Evolutionary conservation across 2,888 invertebrate species (phyloP).

Genomic region (Tiliacea aurago): DNA sequence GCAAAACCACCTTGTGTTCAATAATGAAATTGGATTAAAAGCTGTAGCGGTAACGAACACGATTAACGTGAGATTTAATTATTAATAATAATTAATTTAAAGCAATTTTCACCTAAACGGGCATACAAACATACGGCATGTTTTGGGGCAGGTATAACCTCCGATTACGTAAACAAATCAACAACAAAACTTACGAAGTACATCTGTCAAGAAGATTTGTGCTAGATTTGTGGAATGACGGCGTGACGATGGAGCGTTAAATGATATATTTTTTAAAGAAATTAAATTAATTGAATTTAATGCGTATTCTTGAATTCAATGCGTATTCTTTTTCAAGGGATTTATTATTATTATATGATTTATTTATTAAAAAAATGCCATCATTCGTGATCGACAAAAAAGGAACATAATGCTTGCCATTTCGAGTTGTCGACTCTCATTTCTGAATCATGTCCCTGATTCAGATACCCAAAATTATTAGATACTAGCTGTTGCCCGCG

Average conservation of each 20-base stretch:
- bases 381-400: background rate
- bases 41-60: background rate
- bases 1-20: background rate
- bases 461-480: background rate
- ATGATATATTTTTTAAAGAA: background rate
- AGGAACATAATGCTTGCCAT: background rate
- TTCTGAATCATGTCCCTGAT: background rate
- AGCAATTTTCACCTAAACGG: background rate
- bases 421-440: background rate
- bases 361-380: background rate
- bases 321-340: no score
- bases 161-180: background rate
- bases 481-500: no score
- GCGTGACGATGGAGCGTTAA: no score
- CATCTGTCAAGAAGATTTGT: background rate
- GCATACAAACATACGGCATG: background rate
- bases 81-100: no score
- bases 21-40: background rate
- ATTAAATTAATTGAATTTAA: background rate
- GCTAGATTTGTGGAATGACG: no score
- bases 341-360: no score
- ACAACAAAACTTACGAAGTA: background rate
- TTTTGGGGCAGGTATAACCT: background rate
- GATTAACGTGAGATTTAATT: background rate
- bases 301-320: no score